A percentile compares a stretch with the other conserved stretches of the same genome.
phyloP scores from a whole-genome alignment of 2,113 vertebrate genomes.

The Hippocampus mohnikei region DNA sequence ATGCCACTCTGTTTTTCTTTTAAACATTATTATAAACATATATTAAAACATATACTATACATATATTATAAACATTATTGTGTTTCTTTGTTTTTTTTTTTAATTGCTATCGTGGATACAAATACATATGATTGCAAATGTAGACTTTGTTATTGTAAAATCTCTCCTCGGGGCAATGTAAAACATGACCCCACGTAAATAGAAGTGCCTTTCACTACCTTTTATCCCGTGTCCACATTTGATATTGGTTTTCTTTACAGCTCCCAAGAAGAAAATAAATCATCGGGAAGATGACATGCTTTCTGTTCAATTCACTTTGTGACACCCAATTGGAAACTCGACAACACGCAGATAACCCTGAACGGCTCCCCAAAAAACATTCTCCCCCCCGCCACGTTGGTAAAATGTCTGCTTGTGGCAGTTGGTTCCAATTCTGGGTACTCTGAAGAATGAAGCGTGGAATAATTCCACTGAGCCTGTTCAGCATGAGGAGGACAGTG shows the following conservation, averaged over 20 bases:
- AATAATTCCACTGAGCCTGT: conserved; percentile 41
- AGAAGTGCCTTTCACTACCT: conserved; percentile 29
- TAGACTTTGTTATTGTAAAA: not conserved
- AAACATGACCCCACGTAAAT: conserved; percentile 42
- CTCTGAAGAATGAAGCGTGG: conserved; percentile 43
- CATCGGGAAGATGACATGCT: conserved; percentile 10
- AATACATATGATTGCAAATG: not conserved
- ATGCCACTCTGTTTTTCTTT: not conserved
- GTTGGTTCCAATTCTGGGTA: conserved; percentile 36
- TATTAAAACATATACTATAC: too few relatives aligned
- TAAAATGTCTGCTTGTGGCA: conserved; percentile 19
- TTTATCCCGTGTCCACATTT: conserved; percentile 18
- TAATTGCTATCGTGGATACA: not conserved
- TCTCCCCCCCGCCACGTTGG: conserved; percentile 22
- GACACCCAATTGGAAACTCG: not conserved
- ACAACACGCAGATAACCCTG: not conserved
- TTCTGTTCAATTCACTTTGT: conserved; percentile 11
- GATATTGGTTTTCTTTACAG: conserved; percentile 14
- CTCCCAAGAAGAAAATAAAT: conserved; percentile 12
- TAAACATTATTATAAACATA: not conserved
- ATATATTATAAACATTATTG: too few relatives aligned
- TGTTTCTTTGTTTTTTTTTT: not conserved
- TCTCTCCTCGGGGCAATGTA: conserved; percentile 43
- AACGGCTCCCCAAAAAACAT: conserved; percentile 21
- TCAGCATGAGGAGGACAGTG: conserved; percentile 26